Evolutionary conservation across 2,888 invertebrate species (phyloP).

Genomic region (Crossocerus cetratus): DNA sequence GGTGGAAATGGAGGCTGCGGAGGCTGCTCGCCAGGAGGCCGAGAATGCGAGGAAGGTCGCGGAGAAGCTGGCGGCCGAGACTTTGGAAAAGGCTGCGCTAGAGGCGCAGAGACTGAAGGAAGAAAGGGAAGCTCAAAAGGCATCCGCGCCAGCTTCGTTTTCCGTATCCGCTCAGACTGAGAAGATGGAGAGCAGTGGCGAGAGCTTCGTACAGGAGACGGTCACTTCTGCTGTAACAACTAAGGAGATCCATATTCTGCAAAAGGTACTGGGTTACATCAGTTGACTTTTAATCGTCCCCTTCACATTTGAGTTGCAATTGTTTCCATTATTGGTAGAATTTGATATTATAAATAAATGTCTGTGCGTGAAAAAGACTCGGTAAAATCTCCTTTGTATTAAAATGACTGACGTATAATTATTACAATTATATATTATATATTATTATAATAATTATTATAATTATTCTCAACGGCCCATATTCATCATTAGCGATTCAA

Average conservation of each 20-base stretch:
- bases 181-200: constrained; percentile 50
- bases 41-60: constrained; percentile 76
- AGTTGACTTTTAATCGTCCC: background rate
- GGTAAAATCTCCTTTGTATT: too few relatives aligned
- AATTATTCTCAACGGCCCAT: too few relatives aligned
- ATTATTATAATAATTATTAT: too few relatives aligned
- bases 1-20: constrained; percentile 77
- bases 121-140: constrained; percentile 37
- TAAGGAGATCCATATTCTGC: constrained; percentile 69
- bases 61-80: constrained; percentile 75
- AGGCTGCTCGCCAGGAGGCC: constrained; percentile 75
- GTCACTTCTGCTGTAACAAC: constrained; percentile 66
- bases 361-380: too few relatives aligned
- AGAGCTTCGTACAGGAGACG: constrained; percentile 62
- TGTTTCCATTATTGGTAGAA: too few relatives aligned
- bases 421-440: too few relatives aligned
- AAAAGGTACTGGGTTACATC: constrained; percentile 66
- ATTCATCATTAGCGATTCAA: too few relatives aligned
- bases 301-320: too few relatives aligned
- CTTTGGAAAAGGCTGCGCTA: constrained; percentile 69
- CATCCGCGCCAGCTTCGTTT: constrained; percentile 27
- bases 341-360: too few relatives aligned
- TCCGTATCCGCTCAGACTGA: constrained; percentile 66
- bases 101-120: constrained; percentile 66
- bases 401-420: too few relatives aligned